Evolutionary conservation across 2,797 vertebrate species (phyloP).

Genomic region (Coregonus ussuriensis): DNA sequence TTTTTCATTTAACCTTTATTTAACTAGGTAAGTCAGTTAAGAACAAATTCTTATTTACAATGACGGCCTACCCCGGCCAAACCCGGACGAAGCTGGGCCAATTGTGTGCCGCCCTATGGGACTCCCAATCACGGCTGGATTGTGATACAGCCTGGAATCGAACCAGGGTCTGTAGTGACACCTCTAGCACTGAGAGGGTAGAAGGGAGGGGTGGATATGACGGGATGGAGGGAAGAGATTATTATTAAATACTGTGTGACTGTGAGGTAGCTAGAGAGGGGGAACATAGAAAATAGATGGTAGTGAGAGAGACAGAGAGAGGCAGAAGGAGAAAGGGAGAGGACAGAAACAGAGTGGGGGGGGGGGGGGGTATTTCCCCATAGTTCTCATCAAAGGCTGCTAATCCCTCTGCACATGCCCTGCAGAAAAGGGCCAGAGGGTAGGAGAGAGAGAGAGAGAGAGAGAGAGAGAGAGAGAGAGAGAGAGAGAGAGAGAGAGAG

Average conservation of each 20-base stretch:
- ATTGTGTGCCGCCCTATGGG: too few species aligned
- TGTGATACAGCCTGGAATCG: not conserved
- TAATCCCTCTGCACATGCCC: constrained; percentile 55
- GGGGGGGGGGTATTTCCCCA: constrained; percentile 61
- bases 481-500: too few species aligned
- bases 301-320: constrained; percentile 13
- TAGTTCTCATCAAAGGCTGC: constrained; percentile 73
- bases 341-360: constrained; percentile 31
- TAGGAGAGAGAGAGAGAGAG: constrained; percentile 10
- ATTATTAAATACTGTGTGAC: constrained; percentile 14
- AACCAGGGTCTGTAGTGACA: not conserved
- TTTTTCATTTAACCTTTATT: too few species aligned
- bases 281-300: constrained; percentile 12
- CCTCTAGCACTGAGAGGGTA: too few species aligned
- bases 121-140: too few species aligned
- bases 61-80: too few species aligned
- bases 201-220: not conserved
- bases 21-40: too few species aligned
- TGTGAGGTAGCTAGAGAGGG: constrained; percentile 9
- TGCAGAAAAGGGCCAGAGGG: constrained; percentile 59
- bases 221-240: too few species aligned
- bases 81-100: too few species aligned
- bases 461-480: too few species aligned
- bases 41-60: too few species aligned
- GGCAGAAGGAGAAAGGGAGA: constrained; percentile 9